Evolutionary conservation across 1,140 invertebrate genomes (phyloP).

Genomic region (Drosophila navojoa): DNA sequence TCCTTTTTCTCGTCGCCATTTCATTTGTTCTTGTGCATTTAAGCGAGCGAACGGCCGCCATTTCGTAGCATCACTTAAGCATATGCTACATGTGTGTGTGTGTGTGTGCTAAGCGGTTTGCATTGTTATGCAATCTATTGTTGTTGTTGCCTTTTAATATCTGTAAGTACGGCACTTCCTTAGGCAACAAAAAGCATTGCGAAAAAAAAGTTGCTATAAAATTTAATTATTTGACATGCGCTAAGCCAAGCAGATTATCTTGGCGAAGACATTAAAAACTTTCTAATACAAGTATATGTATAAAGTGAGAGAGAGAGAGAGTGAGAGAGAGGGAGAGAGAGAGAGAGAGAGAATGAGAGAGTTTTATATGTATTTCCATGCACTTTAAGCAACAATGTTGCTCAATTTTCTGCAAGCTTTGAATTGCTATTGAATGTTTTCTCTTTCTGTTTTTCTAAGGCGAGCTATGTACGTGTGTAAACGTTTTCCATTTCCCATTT

Average conservation of each 20-base stretch:
- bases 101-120: conserved; percentile 63
- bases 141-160: conserved; percentile 60
- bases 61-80: conserved; percentile 56
- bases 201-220: conserved; percentile 40
- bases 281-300: not conserved
- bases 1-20: conserved; percentile 24
- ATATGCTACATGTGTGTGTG: conserved; percentile 47
- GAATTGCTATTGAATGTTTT: conserved; percentile 39
- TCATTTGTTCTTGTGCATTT: conserved; percentile 50
- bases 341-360: too few species aligned
- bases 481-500: conserved; percentile 45
- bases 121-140: conserved; percentile 64
- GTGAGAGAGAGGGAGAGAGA: too few species aligned
- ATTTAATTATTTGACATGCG: conserved; percentile 71
- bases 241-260: conserved; percentile 27
- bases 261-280: not conserved
- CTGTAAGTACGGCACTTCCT: conserved; percentile 74
- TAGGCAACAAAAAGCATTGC: conserved; percentile 37
- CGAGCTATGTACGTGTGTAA: conserved; percentile 38
- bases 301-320: too few species aligned
- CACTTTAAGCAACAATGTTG: not conserved
- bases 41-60: conserved; percentile 39
- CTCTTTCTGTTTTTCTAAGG: conserved; percentile 16
- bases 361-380: not conserved
- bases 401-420: not conserved